Evolutionary conservation across 2,797 vertebrate genomes (phyloP), one percentile per base, ranked within the genome.

Genomic region (Clarias fuscus): DNA sequence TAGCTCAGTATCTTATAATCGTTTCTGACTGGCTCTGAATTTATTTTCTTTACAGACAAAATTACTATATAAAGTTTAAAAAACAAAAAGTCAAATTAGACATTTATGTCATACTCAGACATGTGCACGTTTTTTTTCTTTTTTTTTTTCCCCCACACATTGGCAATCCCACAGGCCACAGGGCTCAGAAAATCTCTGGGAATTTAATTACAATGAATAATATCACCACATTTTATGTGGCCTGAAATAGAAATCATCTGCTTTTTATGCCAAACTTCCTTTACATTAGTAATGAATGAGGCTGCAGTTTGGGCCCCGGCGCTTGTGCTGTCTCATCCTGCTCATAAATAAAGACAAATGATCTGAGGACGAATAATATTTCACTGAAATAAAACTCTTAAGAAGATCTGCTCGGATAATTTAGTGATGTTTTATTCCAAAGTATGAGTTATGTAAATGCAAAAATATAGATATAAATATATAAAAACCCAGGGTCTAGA

Each of bases 171-270:
- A 27, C 48, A 77, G 17, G 53, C 17, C 56, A 33, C 56, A 30
- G 53, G 48, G n/a, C 7, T 76, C 15, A 30, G 73, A 76, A 58
- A 18, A 30, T 56, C 1, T 76, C 27, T 30, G 48, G 15, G 18
- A 76, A 76, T 53, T n/a, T n/a, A 75, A 48, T 75, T 15, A n/a
- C 72, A 75, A 7, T 53, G 20, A 43, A 20, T 72, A 43, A 72
- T 24, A 72, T 43, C 43, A 40, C 7, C 7, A 43, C 71, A 43
- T 22, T 48, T 43, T 43, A 48, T 22, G 71, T 24, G 37, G 71
- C 71, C 40, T 48, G 71, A 72, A 72, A 72, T 43, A 24, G 40
- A 72, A 72, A 72, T 72, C 71, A 24, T 22, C 71, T 72, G 71
- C 40, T 43, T 22, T 72, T 75, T 53, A 53, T 75, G 43, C 72